These are phyloP conservation scores for Crocodylus rhombifer DNA, from an alignment of 2,797 vertebrate genomes.

Conservation along the genomic window DNA sequence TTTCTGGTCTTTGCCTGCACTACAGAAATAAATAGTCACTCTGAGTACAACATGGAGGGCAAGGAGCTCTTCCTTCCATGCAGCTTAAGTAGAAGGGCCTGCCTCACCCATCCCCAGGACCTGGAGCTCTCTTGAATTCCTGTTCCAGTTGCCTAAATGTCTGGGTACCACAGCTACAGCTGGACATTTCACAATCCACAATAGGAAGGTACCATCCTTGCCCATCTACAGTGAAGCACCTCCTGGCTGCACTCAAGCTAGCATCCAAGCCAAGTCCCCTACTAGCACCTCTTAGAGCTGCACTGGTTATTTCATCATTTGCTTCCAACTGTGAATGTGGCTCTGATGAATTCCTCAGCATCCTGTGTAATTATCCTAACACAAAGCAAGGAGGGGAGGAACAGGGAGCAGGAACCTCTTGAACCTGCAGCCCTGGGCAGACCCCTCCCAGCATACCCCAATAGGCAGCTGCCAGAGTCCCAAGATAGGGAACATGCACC, in stretches of 20 bases:
- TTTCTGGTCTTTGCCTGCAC: not conserved
- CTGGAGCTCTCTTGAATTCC: not conserved
- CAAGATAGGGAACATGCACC: too few relatives aligned
- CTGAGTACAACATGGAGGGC: not conserved
- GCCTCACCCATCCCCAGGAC: not conserved
- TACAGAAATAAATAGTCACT: not conserved
- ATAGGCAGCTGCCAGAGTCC: too few relatives aligned
- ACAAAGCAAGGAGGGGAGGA: not conserved
- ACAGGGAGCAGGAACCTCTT: slow-evolving; percentile 51
- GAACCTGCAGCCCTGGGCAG: not conserved
- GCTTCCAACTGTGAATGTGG: not conserved
- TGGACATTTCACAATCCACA: not conserved
- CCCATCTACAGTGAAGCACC: too few relatives aligned
- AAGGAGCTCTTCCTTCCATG: too few relatives aligned
- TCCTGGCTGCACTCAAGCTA: too few relatives aligned
- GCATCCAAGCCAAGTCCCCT: too few relatives aligned
- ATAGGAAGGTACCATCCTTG: not conserved
- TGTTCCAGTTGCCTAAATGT: not conserved
- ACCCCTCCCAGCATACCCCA: not conserved
- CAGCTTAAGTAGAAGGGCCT: too few relatives aligned
- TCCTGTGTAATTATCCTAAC: not conserved
- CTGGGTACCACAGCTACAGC: not conserved
- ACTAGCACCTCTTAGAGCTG: too few relatives aligned
- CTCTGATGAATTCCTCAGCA: not conserved
- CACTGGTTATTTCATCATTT: not conserved